A percentile compares a stretch with the other conserved stretches of the same genome.
Evolutionary conservation across 2,113 vertebrate species (phyloP).

Genomic region (Rutilus rutilus): DNA sequence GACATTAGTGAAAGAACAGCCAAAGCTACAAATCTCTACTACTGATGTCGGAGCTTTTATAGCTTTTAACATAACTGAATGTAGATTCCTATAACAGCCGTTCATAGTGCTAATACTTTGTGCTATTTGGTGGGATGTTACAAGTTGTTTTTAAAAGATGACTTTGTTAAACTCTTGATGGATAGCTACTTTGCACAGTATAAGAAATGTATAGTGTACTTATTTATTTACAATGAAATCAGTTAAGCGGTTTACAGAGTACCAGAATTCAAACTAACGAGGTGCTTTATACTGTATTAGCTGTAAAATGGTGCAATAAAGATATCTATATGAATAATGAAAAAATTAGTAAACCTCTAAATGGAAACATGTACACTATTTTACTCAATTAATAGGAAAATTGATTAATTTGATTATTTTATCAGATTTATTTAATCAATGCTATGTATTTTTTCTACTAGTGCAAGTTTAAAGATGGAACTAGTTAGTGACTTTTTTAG

Average conservation of each 20-base stretch:
- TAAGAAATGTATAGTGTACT: constrained; percentile 58
- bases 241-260: constrained; percentile 58
- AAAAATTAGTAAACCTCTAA: neutral
- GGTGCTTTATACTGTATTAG: constrained; percentile 67
- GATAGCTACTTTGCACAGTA: constrained; percentile 73
- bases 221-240: constrained; percentile 62
- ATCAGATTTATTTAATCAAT: neutral
- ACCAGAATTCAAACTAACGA: constrained; percentile 64
- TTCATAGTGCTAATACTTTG: constrained; percentile 71
- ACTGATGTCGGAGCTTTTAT: constrained; percentile 68
- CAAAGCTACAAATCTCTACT: constrained; percentile 65
- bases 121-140: constrained; percentile 61
- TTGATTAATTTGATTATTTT: neutral
- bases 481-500: neutral
- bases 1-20: constrained; percentile 66
- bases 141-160: constrained; percentile 67
- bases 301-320: constrained; percentile 75
- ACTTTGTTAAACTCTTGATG: constrained; percentile 59
- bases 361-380: neutral
- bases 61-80: constrained; percentile 70
- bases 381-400: neutral
- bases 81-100: constrained; percentile 76
- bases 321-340: neutral
- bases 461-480: neutral
- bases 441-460: neutral